Conservation (phyloP, 2,797 vertebrate genomes). For the Sciurus carolinensis region DNA sequence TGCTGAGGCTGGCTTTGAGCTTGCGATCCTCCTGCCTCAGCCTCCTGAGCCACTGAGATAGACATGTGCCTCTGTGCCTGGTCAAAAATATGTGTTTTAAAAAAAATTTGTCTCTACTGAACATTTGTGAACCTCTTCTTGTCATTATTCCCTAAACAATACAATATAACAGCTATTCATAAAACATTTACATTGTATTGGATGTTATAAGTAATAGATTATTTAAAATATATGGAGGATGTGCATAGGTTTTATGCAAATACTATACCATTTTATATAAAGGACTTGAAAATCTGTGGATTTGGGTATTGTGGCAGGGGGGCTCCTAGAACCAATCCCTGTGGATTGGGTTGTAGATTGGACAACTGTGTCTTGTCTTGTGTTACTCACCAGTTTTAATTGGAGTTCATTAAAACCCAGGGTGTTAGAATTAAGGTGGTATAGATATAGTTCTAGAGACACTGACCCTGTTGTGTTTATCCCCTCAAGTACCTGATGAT, state of each 20-base stretch:
- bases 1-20: too few relatives aligned
- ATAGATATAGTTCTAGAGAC: neutral
- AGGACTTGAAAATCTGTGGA: neutral
- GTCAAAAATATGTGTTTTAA: neutral
- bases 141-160: neutral
- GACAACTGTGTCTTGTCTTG: neutral
- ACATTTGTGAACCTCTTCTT: neutral
- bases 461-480: neutral
- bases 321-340: neutral
- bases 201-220: neutral
- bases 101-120: neutral
- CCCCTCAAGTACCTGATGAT: conserved; percentile 97
- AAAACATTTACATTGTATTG: neutral
- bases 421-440: neutral
- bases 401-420: neutral
- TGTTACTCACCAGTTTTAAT: neutral
- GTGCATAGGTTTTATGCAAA: neutral
- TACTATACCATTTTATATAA: neutral
- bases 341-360: neutral
- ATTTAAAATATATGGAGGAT: neutral
- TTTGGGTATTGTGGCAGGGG: neutral
- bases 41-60: too few relatives aligned
- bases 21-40: too few relatives aligned
- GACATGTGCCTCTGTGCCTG: too few relatives aligned
- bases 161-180: neutral